A percentile compares a stretch with the other conserved stretches of the same genome.
Conservation (phyloP, 1,140 invertebrate genomes). For the Coelopa frigida region DNA sequence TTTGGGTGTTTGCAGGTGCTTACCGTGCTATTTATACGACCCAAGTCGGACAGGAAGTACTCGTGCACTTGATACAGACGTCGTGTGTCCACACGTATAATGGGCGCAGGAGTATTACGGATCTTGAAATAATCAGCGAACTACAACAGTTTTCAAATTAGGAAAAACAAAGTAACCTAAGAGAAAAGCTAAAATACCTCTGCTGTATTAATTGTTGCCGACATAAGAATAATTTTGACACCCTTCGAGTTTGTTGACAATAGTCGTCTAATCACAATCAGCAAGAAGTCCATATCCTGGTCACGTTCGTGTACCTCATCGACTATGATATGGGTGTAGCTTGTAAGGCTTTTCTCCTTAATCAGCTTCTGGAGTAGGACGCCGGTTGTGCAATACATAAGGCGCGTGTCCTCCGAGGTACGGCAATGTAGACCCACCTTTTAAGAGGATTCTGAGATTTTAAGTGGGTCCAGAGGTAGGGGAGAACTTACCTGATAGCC, state of each 20-base stretch:
- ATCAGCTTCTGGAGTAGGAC: slow-evolving; percentile 69
- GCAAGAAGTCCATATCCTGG: slow-evolving; percentile 84
- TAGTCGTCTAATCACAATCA: slow-evolving; percentile 77
- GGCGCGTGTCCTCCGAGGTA: slow-evolving; percentile 57
- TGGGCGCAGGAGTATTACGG: slow-evolving; percentile 49
- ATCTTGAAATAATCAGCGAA: slow-evolving; percentile 68
- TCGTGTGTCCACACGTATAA: slow-evolving; percentile 51
- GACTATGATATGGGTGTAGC: slow-evolving; percentile 88
- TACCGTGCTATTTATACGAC: slow-evolving; percentile 19
- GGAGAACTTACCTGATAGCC: slow-evolving; percentile 63
- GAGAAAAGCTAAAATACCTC: slow-evolving; percentile 15
- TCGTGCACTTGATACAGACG: slow-evolving; percentile 52
- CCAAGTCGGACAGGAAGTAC: slow-evolving; percentile 64
- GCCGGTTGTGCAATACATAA: slow-evolving; percentile 84
- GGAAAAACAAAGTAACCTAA: slow-evolving; percentile 1
- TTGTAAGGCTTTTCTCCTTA: slow-evolving; percentile 50
- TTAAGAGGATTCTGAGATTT: not conserved
- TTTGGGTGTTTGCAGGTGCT: slow-evolving; percentile 16
- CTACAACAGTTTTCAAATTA: too few species aligned
- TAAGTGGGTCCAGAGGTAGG: not conserved
- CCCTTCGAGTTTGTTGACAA: slow-evolving; percentile 61
- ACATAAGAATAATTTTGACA: slow-evolving; percentile 81
- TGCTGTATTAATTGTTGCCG: slow-evolving; percentile 71
- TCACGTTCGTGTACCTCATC: slow-evolving; percentile 95
- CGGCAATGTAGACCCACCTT: slow-evolving; percentile 45